These are phyloP conservation scores for Lepas anatifera DNA, from an alignment of 2,888 invertebrate genomes.

Conservation along the genomic window DNA sequence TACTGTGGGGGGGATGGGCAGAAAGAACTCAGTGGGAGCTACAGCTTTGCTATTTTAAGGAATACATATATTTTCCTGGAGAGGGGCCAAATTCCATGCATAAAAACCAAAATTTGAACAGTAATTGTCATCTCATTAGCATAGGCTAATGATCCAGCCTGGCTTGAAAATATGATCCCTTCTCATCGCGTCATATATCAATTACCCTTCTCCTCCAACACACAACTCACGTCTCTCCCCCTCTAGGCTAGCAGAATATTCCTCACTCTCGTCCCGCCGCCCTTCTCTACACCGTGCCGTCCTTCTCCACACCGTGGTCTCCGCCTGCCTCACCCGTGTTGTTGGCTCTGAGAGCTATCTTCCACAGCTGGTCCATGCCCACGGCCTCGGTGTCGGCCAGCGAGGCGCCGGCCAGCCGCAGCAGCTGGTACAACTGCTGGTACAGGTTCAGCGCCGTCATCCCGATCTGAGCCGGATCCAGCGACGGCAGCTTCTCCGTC, in stretches of 20 bases:
- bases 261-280: background rate
- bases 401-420: constrained; percentile 59
- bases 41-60: no score
- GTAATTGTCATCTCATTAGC: no score
- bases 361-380: constrained; percentile 90
- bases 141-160: no score
- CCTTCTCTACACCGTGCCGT: background rate
- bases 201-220: no score
- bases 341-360: constrained; percentile 76
- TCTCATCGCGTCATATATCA: no score
- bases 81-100: no score
- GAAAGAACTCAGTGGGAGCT: no score
- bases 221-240: no score
- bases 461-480: constrained; percentile 77
- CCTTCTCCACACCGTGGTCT: background rate
- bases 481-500: constrained; percentile 66
- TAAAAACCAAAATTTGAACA: no score
- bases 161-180: no score
- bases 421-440: constrained; percentile 78
- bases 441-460: constrained; percentile 83
- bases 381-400: constrained; percentile 48
- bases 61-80: no score
- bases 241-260: background rate
- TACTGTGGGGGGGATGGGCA: no score
- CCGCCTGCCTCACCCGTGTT: constrained; percentile 51